Evolutionary conservation across 2,888 invertebrate species (phyloP).

Genomic region (Lasioglossum lativentre): DNA sequence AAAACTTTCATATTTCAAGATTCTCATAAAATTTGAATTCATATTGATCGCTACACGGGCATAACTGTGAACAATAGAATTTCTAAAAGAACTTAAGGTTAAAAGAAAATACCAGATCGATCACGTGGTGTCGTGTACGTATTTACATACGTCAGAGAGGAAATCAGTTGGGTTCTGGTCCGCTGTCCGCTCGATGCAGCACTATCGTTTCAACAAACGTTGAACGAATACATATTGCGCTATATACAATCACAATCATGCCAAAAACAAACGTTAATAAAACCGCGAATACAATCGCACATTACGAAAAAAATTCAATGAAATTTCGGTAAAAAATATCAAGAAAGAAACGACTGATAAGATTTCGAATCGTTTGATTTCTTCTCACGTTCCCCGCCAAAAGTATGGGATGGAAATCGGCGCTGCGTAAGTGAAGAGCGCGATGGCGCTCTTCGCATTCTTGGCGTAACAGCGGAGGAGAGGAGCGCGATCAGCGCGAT

Average conservation of each 20-base stretch:
- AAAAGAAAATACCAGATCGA: slow-evolving; percentile 49
- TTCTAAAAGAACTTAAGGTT: slow-evolving; percentile 50
- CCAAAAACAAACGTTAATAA: not conserved
- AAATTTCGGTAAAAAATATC: not conserved
- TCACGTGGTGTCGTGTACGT: slow-evolving; percentile 55
- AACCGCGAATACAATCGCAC: not conserved
- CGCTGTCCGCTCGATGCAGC: not conserved
- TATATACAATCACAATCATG: too few species aligned
- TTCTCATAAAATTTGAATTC: slow-evolving; percentile 1
- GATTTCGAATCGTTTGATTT: not conserved
- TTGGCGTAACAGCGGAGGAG: not conserved
- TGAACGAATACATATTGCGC: slow-evolving; percentile 19
- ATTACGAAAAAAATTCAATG: slow-evolving; percentile 7
- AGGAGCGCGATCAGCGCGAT: too few species aligned
- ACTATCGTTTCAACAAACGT: not conserved
- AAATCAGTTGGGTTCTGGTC: not conserved
- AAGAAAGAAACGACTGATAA: not conserved
- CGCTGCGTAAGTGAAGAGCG: not conserved
- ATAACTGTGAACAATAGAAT: slow-evolving; percentile 7
- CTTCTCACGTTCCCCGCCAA: not conserved
- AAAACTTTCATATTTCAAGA: slow-evolving; percentile 5
- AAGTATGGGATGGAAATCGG: not conserved
- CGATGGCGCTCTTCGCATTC: not conserved
- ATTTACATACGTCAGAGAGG: slow-evolving; percentile 11
- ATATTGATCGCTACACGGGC: not conserved